These are phyloP conservation scores for Cheilosia impressa DNA, from an alignment of 2,888 invertebrate genomes.

Conservation along the genomic window DNA sequence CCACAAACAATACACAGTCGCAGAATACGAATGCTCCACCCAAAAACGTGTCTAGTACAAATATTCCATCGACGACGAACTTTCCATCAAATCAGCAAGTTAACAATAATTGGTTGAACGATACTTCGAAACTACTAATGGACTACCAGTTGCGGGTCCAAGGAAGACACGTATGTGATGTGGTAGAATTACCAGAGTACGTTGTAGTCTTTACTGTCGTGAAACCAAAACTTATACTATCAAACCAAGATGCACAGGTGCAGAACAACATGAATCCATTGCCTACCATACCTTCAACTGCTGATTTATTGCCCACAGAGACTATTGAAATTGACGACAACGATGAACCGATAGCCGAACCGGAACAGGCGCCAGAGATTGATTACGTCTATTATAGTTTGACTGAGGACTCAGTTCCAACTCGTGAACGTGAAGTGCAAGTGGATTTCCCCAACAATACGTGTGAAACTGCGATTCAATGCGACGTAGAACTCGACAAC, in stretches of 20 bases:
- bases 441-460: neutral
- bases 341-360: neutral
- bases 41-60: too few relatives aligned
- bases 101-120: neutral
- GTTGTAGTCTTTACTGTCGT: conserved; percentile 35
- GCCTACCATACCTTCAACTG: too few relatives aligned
- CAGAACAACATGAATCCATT: neutral
- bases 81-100: neutral
- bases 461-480: conserved; percentile 18
- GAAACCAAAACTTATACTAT: conserved; percentile 9
- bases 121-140: conserved; percentile 3
- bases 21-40: too few relatives aligned
- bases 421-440: conserved; percentile 44
- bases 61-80: too few relatives aligned
- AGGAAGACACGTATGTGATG: conserved; percentile 4
- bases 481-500: conserved; percentile 21
- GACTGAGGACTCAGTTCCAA: conserved; percentile 9
- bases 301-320: neutral
- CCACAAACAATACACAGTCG: too few relatives aligned
- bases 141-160: conserved; percentile 6
- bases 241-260: neutral
- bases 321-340: neutral
- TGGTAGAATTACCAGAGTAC: conserved; percentile 48
- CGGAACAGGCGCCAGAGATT: neutral
- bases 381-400: conserved; percentile 8